Base-by-base conservation (phyloP, 2,797 vertebrate genomes). In the Silurus aristotelis region DNA sequence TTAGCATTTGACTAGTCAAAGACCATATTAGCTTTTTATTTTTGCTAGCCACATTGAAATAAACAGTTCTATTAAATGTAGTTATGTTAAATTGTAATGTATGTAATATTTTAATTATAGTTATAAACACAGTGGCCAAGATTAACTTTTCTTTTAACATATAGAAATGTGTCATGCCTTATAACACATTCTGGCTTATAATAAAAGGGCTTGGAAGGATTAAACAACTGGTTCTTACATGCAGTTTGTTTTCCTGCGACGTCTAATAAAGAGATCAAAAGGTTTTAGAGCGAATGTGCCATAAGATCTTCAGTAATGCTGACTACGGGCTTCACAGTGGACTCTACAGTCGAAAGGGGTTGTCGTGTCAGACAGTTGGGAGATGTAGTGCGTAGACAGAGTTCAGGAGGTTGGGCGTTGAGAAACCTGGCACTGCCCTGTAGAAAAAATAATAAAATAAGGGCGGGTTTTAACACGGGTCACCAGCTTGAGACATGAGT, bases 351-450 rank as follows among this genome's bases (percentile, higher is more conserved):
- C 83, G 70, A 61, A 78, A 66, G 48, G 48, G 70, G 52, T 94
- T 91, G 92, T 87, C 84, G 71, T 68, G 90, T 88, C 19, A 38
- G 83, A 56, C 84, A 25, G 80, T 80, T 67, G 78, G 83, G 84
- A 89, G 67, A 77, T 87, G 80, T 80, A 48, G 43, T 79, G 27
- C 25, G 31, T 48, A 61, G 76, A 78, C 76, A 43, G 78, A 66
- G 78, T 80, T 80, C 78, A 80, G 61, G 6, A 80, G 78, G 78
- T 80, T 82, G 43, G 84, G 86, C 89, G 43, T 38, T 63, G 31
- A 38, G 43, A 80, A 80, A 63, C 73, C 78, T 31, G 31, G 61
- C n/a, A 31, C 48, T 87, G 67, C 64, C 68, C 77, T 75, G 71
- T 73, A 81, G 80, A 68, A 25, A 77, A 31, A 15, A 75, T 3